Base-by-base conservation (phyloP, 1,140 invertebrate genomes). In the Bombus breviceps region DNA sequence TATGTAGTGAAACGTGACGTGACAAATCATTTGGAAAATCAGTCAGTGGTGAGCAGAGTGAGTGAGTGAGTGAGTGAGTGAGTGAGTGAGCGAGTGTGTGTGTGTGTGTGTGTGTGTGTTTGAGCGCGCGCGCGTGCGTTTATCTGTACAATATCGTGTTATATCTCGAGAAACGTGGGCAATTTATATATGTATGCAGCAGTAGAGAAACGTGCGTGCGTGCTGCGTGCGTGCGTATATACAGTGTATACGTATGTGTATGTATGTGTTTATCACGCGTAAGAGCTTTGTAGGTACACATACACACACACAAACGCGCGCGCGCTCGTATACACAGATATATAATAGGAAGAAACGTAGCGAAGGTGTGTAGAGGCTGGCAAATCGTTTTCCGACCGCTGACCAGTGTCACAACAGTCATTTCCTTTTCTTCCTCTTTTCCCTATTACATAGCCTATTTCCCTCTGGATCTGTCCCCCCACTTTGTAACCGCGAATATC, bases 401-500 rank as follows among this genome's bases (percentile, higher is more conserved):
- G n/a, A 53, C 32, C 37, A 39, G 13, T 72, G 13, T 72, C 39
- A 37, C 9, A 1, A 22, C 39, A 69, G 8, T 47, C 37, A 13
- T 82, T 75, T 71, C 80, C 77, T 66, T 79, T 39, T 57, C 8
- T 53, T 62, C 28, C 5, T 72, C 59, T 75, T 85, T 41, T 43
- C 6, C 39, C 12, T 22, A 41, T 66, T 18, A 18, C 3, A 34
- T 22, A 13, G 28, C 41, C 43, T 73, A 71, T 59, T 69, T 75
- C 18, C 22, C 10, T 64, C n/a, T 22, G 18, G 13, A 66, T 77
- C 73, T 69, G 12, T 15, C 10, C 18, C 18, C 25, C 34, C 3
- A 32, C 9, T n/a, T n/a, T 6, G 3, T 15, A 39, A 41, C 10
- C 12, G 2, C 10, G 32, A 74, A 64, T n/a, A 64, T 53, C 57